A percentile compares a stretch with the other conserved stretches of the same genome.
Conservation (phyloP, 2,113 vertebrate genomes). For the Petroica traversi region DNA sequence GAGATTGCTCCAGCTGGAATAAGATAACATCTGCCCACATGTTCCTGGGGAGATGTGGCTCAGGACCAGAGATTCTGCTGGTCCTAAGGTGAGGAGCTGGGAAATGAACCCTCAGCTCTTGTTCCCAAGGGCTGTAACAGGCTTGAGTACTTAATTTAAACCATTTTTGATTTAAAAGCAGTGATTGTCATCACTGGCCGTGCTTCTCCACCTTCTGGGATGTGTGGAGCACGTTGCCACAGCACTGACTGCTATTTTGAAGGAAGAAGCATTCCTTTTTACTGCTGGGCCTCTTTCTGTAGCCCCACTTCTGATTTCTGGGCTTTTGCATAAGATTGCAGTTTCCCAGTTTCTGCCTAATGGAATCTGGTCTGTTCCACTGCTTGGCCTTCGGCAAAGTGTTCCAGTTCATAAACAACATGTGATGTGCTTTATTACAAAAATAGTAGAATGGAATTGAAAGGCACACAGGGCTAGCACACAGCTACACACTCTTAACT, state of each 20-base stretch:
- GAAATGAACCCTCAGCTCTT: neutral
- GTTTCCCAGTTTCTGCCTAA: neutral
- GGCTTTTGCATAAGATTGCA: neutral
- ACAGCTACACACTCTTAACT: neutral
- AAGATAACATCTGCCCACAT: neutral
- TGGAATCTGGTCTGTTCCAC: neutral
- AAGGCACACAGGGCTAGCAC: neutral
- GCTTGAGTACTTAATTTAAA: neutral
- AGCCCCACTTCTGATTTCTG: neutral
- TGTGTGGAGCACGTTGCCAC: accelerated
- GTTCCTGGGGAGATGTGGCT: neutral
- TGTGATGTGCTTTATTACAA: neutral
- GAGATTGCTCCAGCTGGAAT: neutral
- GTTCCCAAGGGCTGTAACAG: neutral
- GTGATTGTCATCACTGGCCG: neutral
- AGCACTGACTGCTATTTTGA: neutral
- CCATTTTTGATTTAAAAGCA: neutral
- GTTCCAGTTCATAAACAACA: neutral
- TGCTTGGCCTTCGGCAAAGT: neutral
- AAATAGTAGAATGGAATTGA: neutral
- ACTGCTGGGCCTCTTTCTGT: neutral
- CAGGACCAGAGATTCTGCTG: neutral
- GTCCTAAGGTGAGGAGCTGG: neutral
- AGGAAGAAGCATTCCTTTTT: neutral
- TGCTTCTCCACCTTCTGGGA: accelerated